These are phyloP conservation scores for Acrobasis repandana DNA, from an alignment of 2,888 invertebrate species.

Conservation along the genomic window DNA sequence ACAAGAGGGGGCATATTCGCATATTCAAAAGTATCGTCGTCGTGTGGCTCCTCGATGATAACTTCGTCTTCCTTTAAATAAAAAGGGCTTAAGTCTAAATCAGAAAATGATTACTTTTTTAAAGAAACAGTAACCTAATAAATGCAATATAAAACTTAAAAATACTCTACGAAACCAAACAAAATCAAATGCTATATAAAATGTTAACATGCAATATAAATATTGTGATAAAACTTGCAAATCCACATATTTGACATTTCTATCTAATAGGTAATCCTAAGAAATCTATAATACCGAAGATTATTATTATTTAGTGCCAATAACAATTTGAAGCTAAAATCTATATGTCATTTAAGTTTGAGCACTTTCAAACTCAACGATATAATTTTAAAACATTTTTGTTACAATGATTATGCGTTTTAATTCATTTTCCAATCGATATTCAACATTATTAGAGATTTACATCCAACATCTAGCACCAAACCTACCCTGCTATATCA, in stretches of 20 bases:
- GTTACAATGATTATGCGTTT: constrained; percentile 6
- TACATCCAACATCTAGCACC: constrained; percentile 53
- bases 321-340: background rate
- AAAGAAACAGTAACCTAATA: constrained; percentile 54
- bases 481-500: constrained; percentile 57
- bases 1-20: constrained; percentile 74
- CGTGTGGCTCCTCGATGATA: constrained; percentile 78
- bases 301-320: background rate
- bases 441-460: constrained; percentile 15
- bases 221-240: constrained; percentile 8
- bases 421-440: constrained; percentile 18
- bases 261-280: background rate
- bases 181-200: constrained; percentile 1
- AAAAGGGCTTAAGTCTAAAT: constrained; percentile 74
- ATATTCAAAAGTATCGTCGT: constrained; percentile 74
- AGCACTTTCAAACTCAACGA: constrained; percentile 21
- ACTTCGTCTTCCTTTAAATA: constrained; percentile 81
- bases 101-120: constrained; percentile 48
- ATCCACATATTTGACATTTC: background rate
- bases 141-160: constrained; percentile 74
- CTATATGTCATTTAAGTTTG: constrained; percentile 24
- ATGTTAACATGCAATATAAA: constrained; percentile 26
- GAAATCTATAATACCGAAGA: background rate
- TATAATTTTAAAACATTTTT: constrained; percentile 1
- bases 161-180: constrained; percentile 17